phyloP scores from a whole-genome alignment of 2,113 vertebrate species.

The Epinephelus cyanopodus region DNA sequence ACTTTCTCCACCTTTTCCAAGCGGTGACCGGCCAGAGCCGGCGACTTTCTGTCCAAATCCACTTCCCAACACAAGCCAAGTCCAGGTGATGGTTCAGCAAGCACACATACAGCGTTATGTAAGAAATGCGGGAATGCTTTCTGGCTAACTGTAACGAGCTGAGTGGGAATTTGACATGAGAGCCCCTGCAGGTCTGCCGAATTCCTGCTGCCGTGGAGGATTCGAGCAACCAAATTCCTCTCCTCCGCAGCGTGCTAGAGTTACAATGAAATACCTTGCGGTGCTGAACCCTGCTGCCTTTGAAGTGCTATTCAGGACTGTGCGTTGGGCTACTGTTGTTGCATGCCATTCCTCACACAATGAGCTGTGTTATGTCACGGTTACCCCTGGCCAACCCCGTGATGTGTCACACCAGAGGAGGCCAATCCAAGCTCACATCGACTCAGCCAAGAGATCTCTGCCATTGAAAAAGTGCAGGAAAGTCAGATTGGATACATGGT shows the following conservation, averaged over 20 bases:
- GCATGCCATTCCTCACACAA: conserved; percentile 63
- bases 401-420: conserved; percentile 43
- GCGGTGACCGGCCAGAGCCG: conserved; percentile 9
- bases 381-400: conserved; percentile 47
- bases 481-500: background rate
- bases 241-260: conserved; percentile 17
- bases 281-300: conserved; percentile 49
- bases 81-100: conserved; percentile 66
- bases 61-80: conserved; percentile 39
- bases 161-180: conserved; percentile 58
- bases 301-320: conserved; percentile 56
- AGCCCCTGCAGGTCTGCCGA: conserved; percentile 21
- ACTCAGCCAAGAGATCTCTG: conserved; percentile 29
- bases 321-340: conserved; percentile 35
- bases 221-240: conserved; percentile 55
- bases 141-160: conserved; percentile 36
- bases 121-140: conserved; percentile 56
- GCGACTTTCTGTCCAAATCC: conserved; percentile 45
- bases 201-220: conserved; percentile 57
- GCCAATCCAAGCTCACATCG: conserved; percentile 3
- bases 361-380: conserved; percentile 65
- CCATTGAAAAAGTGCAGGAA: background rate
- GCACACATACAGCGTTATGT: conserved; percentile 56
- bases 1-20: conserved; percentile 47
- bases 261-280: conserved; percentile 64